Percentiles rank a stretch among this genome's conserved stretches.
phyloP scores from a whole-genome alignment of 2,113 vertebrate species.

The Sorex fumeus region DNA sequence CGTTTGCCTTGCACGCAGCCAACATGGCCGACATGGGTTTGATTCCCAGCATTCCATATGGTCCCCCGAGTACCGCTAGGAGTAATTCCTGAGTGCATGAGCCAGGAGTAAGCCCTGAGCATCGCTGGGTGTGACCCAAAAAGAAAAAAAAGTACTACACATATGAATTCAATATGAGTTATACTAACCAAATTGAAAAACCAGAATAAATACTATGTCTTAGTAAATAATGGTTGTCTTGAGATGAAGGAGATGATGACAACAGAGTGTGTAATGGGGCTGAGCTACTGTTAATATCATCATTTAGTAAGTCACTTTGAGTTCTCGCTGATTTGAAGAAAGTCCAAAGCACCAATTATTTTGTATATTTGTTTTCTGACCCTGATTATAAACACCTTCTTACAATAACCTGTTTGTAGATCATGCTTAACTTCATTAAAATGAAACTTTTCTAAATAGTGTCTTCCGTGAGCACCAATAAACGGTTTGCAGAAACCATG shows the following conservation, averaged over 20 bases:
- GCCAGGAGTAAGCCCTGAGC: too few species aligned
- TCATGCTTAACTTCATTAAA: neutral
- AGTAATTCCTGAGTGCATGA: too few species aligned
- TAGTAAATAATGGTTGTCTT: neutral
- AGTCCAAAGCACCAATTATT: neutral
- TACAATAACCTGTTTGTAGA: neutral
- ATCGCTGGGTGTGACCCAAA: too few species aligned
- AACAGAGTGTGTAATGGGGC: neutral
- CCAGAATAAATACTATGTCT: neutral
- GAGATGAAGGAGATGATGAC: neutral
- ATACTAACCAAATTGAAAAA: neutral
- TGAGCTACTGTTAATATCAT: neutral
- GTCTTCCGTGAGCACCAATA: neutral
- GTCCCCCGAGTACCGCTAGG: too few species aligned
- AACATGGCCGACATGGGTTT: too few species aligned
- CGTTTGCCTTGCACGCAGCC: too few species aligned
- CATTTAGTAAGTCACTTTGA: neutral
- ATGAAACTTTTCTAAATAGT: neutral
- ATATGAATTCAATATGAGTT: neutral
- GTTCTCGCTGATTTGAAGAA: neutral
- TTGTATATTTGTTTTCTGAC: neutral
- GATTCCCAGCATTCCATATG: too few species aligned
- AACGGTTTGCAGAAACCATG: neutral
- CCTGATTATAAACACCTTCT: neutral
- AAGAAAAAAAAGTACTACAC: slow-evolving; percentile 19